These are phyloP conservation scores for Pogoniulus pusillus DNA, from an alignment of 2,797 vertebrate genomes.

Conservation along the genomic window DNA sequence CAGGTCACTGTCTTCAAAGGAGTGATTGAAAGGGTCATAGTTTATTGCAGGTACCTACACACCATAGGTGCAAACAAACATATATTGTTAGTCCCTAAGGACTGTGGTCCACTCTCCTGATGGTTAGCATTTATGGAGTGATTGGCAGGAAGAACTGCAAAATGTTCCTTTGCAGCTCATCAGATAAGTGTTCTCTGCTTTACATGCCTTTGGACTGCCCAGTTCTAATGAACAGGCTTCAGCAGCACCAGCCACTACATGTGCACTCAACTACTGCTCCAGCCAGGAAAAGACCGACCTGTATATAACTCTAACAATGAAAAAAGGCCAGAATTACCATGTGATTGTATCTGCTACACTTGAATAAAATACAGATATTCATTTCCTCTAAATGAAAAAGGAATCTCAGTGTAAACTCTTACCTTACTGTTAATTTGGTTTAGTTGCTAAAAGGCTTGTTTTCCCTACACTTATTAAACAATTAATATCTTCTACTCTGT, in stretches of 20 bases:
- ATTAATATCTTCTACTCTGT: background rate
- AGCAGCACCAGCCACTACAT: background rate
- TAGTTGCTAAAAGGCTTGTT: background rate
- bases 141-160: conserved; percentile 33
- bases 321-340: background rate
- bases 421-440: background rate
- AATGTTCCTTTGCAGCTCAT: background rate
- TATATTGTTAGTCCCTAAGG: background rate
- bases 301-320: background rate
- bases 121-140: background rate
- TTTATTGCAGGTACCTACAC: background rate
- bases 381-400: background rate
- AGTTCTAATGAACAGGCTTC: background rate
- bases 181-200: too few relatives aligned
- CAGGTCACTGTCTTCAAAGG: background rate
- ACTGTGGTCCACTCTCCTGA: background rate
- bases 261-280: background rate
- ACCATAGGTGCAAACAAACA: background rate
- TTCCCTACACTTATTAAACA: background rate
- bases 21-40: background rate
- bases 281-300: background rate
- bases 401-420: background rate
- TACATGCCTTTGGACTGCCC: too few relatives aligned
- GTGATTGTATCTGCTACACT: too few relatives aligned
- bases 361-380: too few relatives aligned